Conservation (phyloP, 2,888 invertebrate species). For the Rhingia rostrata region DNA sequence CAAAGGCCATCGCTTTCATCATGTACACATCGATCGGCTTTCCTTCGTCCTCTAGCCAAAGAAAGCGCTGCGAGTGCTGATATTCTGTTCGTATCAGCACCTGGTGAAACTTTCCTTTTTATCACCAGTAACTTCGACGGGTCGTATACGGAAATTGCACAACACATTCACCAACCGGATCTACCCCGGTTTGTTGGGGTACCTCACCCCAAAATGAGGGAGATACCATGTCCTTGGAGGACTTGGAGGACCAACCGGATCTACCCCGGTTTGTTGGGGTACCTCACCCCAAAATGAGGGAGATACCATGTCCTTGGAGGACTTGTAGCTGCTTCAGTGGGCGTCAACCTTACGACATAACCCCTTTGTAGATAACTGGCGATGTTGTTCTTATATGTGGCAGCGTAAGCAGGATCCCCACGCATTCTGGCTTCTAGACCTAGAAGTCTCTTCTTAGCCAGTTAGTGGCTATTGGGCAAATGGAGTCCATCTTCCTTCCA, state of each 20-base stretch:
- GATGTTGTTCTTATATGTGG: no score
- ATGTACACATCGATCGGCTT: no score
- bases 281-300: conserved; percentile 74
- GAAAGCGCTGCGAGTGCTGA: no score
- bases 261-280: conserved; percentile 76
- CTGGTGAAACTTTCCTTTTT: no score
- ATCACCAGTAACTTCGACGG: conserved; percentile 76
- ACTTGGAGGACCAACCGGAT: conserved; percentile 78
- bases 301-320: conserved; percentile 75
- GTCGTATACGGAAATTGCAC: conserved; percentile 76
- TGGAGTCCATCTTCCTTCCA: conserved; percentile 30
- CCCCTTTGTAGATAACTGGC: no score
- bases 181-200: conserved; percentile 76
- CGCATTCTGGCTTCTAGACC: no score
- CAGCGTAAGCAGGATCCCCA: no score
- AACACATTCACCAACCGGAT: conserved; percentile 76
- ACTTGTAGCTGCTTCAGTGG: conserved; percentile 14
- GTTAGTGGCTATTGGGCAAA: conserved; percentile 48
- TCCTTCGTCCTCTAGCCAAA: no score
- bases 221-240: conserved; percentile 75
- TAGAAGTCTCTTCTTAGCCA: no score
- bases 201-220: conserved; percentile 75
- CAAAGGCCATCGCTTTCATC: no score
- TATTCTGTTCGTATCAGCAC: no score
- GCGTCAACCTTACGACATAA: no score